Evolutionary conservation across 2,888 invertebrate species (phyloP).

Genomic region (Drosophila merina): DNA sequence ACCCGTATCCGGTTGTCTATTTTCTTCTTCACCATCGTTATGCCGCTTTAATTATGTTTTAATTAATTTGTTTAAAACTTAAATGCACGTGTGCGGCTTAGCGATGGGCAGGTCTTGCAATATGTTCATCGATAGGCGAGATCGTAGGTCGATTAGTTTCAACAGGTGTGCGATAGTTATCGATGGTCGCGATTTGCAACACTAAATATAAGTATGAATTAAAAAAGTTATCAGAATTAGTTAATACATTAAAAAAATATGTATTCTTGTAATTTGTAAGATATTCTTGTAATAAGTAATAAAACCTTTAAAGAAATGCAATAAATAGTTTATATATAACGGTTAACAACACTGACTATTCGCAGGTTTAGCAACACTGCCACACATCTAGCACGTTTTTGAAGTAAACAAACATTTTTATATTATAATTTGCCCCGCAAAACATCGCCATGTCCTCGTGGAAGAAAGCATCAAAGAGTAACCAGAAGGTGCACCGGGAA

Average conservation of each 20-base stretch:
- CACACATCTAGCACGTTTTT: slow-evolving; percentile 25
- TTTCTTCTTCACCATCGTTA: slow-evolving; percentile 94
- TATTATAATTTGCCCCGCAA: neutral
- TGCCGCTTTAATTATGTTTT: neutral
- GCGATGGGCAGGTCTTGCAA: neutral
- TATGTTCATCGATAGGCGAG: neutral
- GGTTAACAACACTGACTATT: neutral
- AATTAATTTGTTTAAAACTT: neutral
- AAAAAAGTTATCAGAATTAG: no score
- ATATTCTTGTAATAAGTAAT: no score
- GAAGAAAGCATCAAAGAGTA: slow-evolving; percentile 93
- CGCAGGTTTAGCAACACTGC: neutral
- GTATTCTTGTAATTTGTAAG: no score
- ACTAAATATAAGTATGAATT: no score
- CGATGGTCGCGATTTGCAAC: neutral
- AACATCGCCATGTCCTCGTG: slow-evolving; percentile 90
- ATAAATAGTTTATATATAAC: no score
- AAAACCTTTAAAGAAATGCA: no score
- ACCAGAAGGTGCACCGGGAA: slow-evolving; percentile 93
- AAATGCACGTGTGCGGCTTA: slow-evolving; percentile 31
- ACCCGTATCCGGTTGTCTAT: slow-evolving; percentile 98
- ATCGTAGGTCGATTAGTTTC: neutral
- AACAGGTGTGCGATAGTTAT: neutral
- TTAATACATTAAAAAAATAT: no score
- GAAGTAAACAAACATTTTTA: slow-evolving; percentile 21